Base-by-base conservation (phyloP, 1,140 invertebrate genomes). In the Chymomyza costata region DNA sequence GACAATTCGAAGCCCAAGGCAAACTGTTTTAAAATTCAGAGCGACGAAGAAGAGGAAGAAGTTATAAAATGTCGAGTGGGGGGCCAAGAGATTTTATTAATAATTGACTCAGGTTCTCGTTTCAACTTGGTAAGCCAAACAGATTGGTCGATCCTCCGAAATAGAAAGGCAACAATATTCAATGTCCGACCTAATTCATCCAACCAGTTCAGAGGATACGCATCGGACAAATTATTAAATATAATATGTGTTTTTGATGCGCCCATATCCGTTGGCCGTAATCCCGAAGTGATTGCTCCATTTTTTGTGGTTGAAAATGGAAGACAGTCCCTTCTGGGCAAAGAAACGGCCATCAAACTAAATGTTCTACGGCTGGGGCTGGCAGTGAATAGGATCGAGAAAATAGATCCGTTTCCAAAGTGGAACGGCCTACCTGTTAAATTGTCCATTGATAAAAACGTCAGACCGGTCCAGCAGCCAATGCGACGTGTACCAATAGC, bases 281-380 rank as follows among this genome's bases (percentile, higher is more conserved):
- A n/a, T n/a, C n/a, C 45, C 25, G 44, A 65, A 28, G 16, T 59
- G 11, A 65, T 65, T 49, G 38, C 61, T 18, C 49, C 35, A 19
- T 58, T 54, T 53, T 65, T 44, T 43, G 52, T 61, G 6, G 52
- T 65, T 48, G 44, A 60, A 49, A 60, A 65, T 34, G 57, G 48
- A 28, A 38, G 31, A 28, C 49, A 57, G 38, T 56, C 55, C 17
- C 38, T 56, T 25, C 48, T 61, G 32, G 53, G 55, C 6, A 10
- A 37, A 32, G 35, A 54, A 35, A 64, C 55, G 14, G 50, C 55
- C n/a, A 54, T 43, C 1, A 32, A 61, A 49, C 35, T 50, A 17
- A 43, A 44, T 16, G 57, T 54, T 10, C 35, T 61, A 31, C 37
- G 21, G 47, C 30, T 65, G 28, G 52, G 39, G 21, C 15, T 57